Evolutionary conservation across 2,888 invertebrate species (phyloP), one percentile per base, ranked within the genome.

Genomic region (Tipula confusa): DNA sequence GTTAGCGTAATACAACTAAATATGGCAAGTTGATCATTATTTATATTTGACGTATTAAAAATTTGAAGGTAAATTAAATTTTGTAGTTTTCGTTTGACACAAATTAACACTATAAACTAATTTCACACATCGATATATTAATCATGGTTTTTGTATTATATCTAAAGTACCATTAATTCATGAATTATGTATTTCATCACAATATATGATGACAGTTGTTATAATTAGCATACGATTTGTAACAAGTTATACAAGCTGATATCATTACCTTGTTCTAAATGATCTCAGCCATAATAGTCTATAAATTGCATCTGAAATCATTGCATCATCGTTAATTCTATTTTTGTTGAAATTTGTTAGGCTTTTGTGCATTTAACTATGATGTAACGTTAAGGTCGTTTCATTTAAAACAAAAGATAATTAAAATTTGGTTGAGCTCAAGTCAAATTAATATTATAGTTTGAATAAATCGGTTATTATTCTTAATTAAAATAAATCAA

Each of bases 251-350:
- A 43, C 43, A 24, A 24, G 24, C 18, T 64, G 24, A 64, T 64
- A 64, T 64, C 64, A 64, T 64, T 64, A 64, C 64, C 64, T 64
- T 64, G 24, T 64, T 64, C 64, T 64, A 64, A 64, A 64, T 64
- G 64, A 64, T 18, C 64, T 64, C 64, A 64, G n/a, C n/a, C 64
- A 24, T 24, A 1, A 24, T 24, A 24, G 24, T 24, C 64, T 24
- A 64, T 43, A 43, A 43, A 43, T 2, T 64, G 64, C 64, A 64
- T 18, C 18, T 64, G 24, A 64, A 33, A 33, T 9, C 11, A 33
- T 33, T 1, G 33, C 33, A 11, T 33, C 33, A 33, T 33, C 7
- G n/a, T n/a, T n/a, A n/a, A n/a, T n/a, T n/a, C n/a, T n/a, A n/a
- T n/a, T n/a, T n/a, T n/a, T n/a, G n/a, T n/a, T n/a, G n/a, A n/a